These are phyloP conservation scores for Motacilla alba DNA, from an alignment of 2,113 vertebrate genomes.

Conservation along the genomic window DNA sequence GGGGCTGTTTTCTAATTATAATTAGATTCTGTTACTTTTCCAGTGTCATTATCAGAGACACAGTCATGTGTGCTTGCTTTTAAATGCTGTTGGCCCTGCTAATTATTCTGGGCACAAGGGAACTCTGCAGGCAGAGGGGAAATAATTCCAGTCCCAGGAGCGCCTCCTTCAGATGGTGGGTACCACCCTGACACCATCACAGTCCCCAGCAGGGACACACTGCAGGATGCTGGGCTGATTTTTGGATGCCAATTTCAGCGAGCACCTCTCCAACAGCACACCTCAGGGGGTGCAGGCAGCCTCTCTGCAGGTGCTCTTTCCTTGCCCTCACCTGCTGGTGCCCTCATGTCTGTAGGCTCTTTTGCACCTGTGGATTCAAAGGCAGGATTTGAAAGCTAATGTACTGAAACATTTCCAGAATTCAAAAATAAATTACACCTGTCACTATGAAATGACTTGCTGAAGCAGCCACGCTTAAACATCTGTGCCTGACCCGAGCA, in stretches of 20 bases:
- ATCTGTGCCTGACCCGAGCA: background rate
- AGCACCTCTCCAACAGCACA: background rate
- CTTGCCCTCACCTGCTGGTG: background rate
- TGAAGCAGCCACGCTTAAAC: background rate
- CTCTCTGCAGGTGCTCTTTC: background rate
- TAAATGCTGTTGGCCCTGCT: constrained; percentile 5
- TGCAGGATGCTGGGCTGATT: background rate
- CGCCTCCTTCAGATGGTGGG: background rate
- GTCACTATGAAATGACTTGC: constrained; percentile 7
- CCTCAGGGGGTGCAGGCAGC: background rate
- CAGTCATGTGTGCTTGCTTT: constrained; percentile 15
- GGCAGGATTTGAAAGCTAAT: constrained; percentile 2
- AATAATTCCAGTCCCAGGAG: constrained; percentile 13
- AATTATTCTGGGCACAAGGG: constrained; percentile 9
- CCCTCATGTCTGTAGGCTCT: background rate
- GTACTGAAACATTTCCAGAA: constrained; percentile 5
- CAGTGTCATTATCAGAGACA: constrained; percentile 32
- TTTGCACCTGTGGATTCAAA: background rate
- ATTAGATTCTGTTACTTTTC: constrained; percentile 48
- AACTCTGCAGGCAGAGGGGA: background rate
- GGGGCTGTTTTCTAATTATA: constrained; percentile 64
- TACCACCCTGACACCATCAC: background rate
- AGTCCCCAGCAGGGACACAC: background rate
- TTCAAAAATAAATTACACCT: constrained; percentile 17
- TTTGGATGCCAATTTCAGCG: accelerated